A percentile compares a stretch with the other conserved stretches of the same genome.
Evolutionary conservation across 2,888 invertebrate species (phyloP).

Genomic region (Caenorhabditis sp.): DNA sequence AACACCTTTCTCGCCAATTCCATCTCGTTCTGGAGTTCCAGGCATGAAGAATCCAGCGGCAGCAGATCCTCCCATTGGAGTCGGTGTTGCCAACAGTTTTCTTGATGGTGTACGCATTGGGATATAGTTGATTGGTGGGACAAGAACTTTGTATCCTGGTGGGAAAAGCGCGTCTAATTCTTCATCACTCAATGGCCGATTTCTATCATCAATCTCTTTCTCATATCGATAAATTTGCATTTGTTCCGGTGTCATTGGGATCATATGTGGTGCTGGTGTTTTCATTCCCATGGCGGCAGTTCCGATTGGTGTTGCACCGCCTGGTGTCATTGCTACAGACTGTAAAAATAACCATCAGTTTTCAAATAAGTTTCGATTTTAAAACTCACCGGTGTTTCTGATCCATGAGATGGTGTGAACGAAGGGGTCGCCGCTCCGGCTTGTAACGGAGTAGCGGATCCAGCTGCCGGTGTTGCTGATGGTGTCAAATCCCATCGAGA

Average conservation of each 20-base stretch:
- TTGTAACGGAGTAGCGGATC: slow-evolving; percentile 39
- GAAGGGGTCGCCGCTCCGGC: slow-evolving; percentile 57
- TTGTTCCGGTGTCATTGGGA: slow-evolving; percentile 96
- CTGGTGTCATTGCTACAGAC: slow-evolving; percentile 71
- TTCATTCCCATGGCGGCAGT: slow-evolving; percentile 97
- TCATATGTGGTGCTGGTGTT: slow-evolving; percentile 92
- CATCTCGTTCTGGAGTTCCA: slow-evolving; percentile 70
- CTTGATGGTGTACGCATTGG: slow-evolving; percentile 96
- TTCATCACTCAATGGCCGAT: slow-evolving; percentile 93
- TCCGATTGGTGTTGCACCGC: slow-evolving; percentile 74
- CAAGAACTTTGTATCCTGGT: slow-evolving; percentile 91
- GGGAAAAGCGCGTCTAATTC: slow-evolving; percentile 97
- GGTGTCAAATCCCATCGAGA: slow-evolving; percentile 99
- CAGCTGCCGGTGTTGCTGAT: slow-evolving; percentile 73
- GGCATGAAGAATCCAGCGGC: slow-evolving; percentile 90
- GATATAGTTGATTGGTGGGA: slow-evolving; percentile 92
- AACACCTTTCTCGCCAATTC: slow-evolving; percentile 63
- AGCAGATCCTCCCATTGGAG: slow-evolving; percentile 79
- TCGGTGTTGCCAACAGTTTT: slow-evolving; percentile 96
- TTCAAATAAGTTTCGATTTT: not conserved
- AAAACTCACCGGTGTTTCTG: slow-evolving; percentile 34
- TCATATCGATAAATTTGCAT: slow-evolving; percentile 77
- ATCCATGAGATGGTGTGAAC: slow-evolving; percentile 71
- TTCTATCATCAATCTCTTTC: slow-evolving; percentile 92
- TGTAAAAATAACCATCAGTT: not conserved